Percentiles rank a stretch among this genome's conserved stretches.
phyloP scores from a whole-genome alignment of 2,113 vertebrate species.

The Smithornis capensis region DNA sequence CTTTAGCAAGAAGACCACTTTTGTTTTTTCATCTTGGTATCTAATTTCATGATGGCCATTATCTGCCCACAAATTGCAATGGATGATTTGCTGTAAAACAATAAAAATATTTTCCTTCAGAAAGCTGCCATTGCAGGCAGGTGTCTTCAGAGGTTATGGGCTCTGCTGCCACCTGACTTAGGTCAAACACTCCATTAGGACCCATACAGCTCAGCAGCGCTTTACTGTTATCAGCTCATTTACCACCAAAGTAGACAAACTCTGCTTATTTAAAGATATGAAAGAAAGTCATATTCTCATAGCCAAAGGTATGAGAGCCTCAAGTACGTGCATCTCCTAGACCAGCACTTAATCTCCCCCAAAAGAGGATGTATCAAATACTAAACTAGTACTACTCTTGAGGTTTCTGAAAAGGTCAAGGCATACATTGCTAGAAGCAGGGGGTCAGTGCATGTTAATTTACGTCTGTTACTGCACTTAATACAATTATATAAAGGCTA shows the following conservation, averaged over 20 bases:
- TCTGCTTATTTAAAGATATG: not conserved
- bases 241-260: not conserved
- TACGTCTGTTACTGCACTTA: constrained; percentile 26
- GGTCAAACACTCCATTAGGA: not conserved
- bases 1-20: not conserved
- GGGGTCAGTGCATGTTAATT: constrained; percentile 39
- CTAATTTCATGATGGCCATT: not conserved
- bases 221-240: not conserved
- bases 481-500: constrained; percentile 55
- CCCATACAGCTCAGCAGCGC: not conserved
- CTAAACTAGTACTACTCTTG: not conserved
- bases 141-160: not conserved
- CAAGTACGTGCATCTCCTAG: not conserved
- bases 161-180: not conserved
- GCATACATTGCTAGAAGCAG: not conserved
- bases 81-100: not conserved
- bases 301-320: not conserved
- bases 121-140: not conserved
- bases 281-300: not conserved
- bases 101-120: not conserved
- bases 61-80: not conserved
- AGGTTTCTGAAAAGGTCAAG: constrained; percentile 39
- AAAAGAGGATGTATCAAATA: not conserved
- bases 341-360: not conserved
- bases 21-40: not conserved